Evolutionary conservation across 2,888 invertebrate genomes (phyloP), one percentile per base, ranked within the genome.

Genomic region (Kuschelorhynchus macadamiae): DNA sequence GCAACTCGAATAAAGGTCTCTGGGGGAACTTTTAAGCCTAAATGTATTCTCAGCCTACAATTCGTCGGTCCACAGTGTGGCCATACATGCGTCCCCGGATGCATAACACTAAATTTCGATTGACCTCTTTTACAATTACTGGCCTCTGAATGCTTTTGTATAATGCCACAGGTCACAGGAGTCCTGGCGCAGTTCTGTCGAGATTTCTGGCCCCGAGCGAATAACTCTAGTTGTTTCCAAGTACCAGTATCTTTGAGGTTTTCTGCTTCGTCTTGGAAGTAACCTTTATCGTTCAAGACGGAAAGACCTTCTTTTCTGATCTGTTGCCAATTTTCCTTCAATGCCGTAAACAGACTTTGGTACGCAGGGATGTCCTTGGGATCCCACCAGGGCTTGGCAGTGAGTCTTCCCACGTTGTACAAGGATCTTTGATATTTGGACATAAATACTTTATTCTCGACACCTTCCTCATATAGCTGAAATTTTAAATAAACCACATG

Each of bases 11-110:
- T 87, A 67, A 84, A 88, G 0, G 93, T 91, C 64, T 90, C 88
- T 39, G 87, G 81, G 46, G 95, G 94, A 30, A 95, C 90, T 77
- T 89, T 88, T 14, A 96, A 87, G 2, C 93, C 95, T 63, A 96
- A 86, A 85, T 96, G 96, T 72, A 92, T 90, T 70, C 96, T 86
- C 63, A 96, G 84, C 44, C 96, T 86, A 80, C 94, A 94, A 85
- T 96, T 96, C 36, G 95, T 95, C 50, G 95, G 94, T 0, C 94
- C 96, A 77, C 94, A 94, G 82, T 96, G 96, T 0, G 96, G 91
- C 85, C 94, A 92, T 8, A 96, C 92, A 79, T 94, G 94, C 0
- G 95, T 93, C 3, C 92, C 91, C 1, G 93, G 89, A 76, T 89
- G 88, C 90, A 96, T 91, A 4, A 92, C 87, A 75, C 95, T 95